Conservation (phyloP, 1,140 invertebrate species). For the Acyrthosiphon pisum region DNA sequence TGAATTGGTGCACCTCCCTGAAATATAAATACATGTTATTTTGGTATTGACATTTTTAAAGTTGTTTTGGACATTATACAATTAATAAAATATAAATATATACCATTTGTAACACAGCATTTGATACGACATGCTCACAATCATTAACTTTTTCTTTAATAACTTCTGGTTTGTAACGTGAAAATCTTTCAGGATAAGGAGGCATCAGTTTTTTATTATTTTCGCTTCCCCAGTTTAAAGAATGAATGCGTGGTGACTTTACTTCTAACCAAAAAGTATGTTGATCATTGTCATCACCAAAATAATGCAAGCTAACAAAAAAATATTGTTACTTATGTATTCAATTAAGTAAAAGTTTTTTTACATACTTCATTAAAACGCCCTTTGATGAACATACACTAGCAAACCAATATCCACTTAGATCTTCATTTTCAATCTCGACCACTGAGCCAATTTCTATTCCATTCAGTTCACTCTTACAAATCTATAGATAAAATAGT, state of each 20-base stretch:
- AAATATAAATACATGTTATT: background rate
- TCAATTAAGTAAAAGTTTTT: background rate
- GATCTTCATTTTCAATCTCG: slow-evolving; percentile 49
- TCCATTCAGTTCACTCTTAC: slow-evolving; percentile 52
- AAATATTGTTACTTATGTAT: background rate
- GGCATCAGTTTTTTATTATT: slow-evolving; percentile 34
- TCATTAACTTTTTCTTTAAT: slow-evolving; percentile 40
- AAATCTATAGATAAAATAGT: background rate
- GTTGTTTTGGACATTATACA: background rate
- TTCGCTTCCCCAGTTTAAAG: slow-evolving; percentile 49
- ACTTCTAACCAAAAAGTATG: slow-evolving; percentile 35
- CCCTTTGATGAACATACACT: slow-evolving; percentile 25
- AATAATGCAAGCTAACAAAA: slow-evolving; percentile 37
- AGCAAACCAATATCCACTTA: slow-evolving; percentile 44
- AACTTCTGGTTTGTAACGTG: background rate
- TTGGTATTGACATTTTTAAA: background rate
- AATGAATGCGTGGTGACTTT: slow-evolving; percentile 28
- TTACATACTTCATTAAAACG: slow-evolving; percentile 32
- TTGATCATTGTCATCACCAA: slow-evolving; percentile 49
- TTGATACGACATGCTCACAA: slow-evolving; percentile 34
- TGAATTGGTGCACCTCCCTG: slow-evolving; percentile 41
- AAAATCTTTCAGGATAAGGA: slow-evolving; percentile 21
- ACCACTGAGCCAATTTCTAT: slow-evolving; percentile 38
- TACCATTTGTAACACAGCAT: slow-evolving; percentile 30
- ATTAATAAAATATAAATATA: background rate